Percentiles rank a stretch among this genome's conserved stretches.
Evolutionary conservation across 2,888 invertebrate species (phyloP).

Genomic region (Parasteatoda lunata): DNA sequence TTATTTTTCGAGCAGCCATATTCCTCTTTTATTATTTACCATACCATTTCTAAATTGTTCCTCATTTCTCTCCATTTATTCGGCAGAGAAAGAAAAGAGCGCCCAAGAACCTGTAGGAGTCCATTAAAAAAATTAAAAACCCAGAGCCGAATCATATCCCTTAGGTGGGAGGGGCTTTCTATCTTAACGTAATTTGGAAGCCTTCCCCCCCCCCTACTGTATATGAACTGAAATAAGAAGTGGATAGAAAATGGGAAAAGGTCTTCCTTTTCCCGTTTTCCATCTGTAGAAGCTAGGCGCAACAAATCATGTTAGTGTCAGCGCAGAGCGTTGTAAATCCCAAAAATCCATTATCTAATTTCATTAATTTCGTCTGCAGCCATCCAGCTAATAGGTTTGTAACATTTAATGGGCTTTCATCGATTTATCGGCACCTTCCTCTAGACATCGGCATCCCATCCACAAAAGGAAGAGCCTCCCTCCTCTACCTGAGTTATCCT

Average conservation of each 20-base stretch:
- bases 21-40: constrained; percentile 64
- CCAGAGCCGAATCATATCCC: constrained; percentile 52
- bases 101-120: constrained; percentile 56
- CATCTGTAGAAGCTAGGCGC: constrained; percentile 28
- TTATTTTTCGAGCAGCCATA: constrained; percentile 6
- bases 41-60: constrained; percentile 66
- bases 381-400: constrained; percentile 68
- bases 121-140: constrained; percentile 68
- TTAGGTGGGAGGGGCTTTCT: constrained; percentile 12
- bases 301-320: constrained; percentile 68
- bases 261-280: background rate
- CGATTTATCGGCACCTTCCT: constrained; percentile 65
- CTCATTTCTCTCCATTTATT: constrained; percentile 42
- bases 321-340: constrained; percentile 59
- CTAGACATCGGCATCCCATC: background rate
- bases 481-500: constrained; percentile 1
- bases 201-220: constrained; percentile 18
- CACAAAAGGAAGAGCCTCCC: background rate
- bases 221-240: constrained; percentile 15
- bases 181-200: constrained; percentile 62
- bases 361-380: constrained; percentile 68
- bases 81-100: constrained; percentile 24
- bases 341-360: constrained; percentile 68
- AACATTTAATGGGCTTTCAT: constrained; percentile 67
- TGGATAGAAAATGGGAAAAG: constrained; percentile 35